These are phyloP conservation scores for Blastobasis adustella DNA, from an alignment of 2,888 invertebrate species.

Conservation along the genomic window DNA sequence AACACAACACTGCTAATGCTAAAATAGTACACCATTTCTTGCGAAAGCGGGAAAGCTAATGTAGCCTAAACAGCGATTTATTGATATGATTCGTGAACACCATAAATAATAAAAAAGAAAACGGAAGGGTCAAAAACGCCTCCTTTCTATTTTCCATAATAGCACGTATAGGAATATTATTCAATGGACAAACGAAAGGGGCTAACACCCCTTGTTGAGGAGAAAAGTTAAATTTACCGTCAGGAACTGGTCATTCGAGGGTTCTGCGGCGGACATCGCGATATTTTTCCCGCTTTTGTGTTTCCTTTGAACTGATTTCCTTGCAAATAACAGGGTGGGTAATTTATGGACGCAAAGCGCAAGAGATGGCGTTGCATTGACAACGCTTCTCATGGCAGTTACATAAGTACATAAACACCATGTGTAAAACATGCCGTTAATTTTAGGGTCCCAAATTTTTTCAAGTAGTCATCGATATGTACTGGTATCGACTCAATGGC, in stretches of 20 bases:
- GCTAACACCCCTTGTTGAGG: conserved; percentile 30
- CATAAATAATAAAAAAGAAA: conserved; percentile 55
- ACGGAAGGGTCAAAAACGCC: conserved; percentile 54
- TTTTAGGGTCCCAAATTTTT: too few species aligned
- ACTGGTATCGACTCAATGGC: too few species aligned
- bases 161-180: conserved; percentile 38
- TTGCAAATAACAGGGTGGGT: conserved; percentile 46
- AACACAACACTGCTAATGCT: too few species aligned
- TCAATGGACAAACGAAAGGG: conserved; percentile 53
- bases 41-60: conserved; percentile 46
- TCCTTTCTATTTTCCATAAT: conserved; percentile 50
- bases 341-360: conserved; percentile 21
- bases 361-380: conserved; percentile 2
- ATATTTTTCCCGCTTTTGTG: conserved; percentile 61
- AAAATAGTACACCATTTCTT: conserved; percentile 12
- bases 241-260: conserved; percentile 50
- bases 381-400: too few species aligned
- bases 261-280: conserved; percentile 59
- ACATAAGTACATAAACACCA: too few species aligned
- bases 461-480: too few species aligned
- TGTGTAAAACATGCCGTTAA: too few species aligned
- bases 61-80: conserved; percentile 59
- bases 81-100: conserved; percentile 46
- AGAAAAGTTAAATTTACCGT: conserved; percentile 54
- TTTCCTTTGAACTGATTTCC: conserved; percentile 62